These are phyloP conservation scores for Harpalus rufipes DNA, from an alignment of 2,888 invertebrate genomes.

Conservation along the genomic window DNA sequence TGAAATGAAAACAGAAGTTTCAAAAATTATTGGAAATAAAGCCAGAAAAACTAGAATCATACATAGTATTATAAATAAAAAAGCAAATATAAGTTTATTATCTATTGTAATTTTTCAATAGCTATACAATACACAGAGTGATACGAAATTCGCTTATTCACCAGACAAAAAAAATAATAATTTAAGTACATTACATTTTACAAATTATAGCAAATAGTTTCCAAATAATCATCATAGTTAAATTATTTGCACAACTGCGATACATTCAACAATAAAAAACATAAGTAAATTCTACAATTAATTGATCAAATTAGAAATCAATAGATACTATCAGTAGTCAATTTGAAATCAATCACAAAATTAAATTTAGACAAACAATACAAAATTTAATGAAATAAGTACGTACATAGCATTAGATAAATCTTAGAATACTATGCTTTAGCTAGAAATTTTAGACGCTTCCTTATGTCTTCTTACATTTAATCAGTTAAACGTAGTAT, in stretches of 20 bases:
- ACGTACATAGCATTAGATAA: neutral
- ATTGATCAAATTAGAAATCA: neutral
- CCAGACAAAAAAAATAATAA: constrained; percentile 21
- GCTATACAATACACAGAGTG: constrained; percentile 62
- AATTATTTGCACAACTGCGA: too few relatives aligned
- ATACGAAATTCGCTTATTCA: constrained; percentile 36
- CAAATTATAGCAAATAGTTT: neutral
- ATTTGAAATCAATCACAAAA: neutral
- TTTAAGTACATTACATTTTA: constrained; percentile 20
- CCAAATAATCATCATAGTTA: neutral
- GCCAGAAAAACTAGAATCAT: neutral
- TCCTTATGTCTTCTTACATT: constrained; percentile 14
- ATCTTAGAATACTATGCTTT: neutral
- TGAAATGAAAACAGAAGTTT: too few relatives aligned
- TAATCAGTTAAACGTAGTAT: constrained; percentile 32
- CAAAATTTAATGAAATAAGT: neutral
- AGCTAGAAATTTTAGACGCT: constrained; percentile 13
- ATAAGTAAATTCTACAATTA: neutral
- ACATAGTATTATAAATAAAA: neutral
- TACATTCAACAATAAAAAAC: too few relatives aligned
- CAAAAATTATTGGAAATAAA: too few relatives aligned
- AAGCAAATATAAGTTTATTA: neutral
- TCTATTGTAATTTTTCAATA: constrained; percentile 58
- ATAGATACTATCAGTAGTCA: neutral
- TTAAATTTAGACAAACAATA: neutral